phyloP scores from a whole-genome alignment of 2,797 vertebrate species.

The Lacerta agilis region DNA sequence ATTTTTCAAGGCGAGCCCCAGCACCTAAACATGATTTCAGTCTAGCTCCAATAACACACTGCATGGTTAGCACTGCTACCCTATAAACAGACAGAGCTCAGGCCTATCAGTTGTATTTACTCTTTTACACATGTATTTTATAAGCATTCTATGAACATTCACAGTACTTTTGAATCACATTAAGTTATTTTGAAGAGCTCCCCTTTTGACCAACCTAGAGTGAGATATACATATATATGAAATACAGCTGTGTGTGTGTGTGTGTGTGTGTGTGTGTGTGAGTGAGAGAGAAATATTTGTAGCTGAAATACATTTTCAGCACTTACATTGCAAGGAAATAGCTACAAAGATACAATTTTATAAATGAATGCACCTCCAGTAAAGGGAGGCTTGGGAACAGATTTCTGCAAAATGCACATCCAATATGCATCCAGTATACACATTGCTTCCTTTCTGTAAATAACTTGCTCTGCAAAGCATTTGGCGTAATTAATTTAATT shows the following conservation, averaged over 20 bases:
- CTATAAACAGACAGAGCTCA: neutral
- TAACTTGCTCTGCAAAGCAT: neutral
- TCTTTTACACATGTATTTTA: neutral
- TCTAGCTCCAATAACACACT: neutral
- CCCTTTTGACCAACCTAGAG: neutral
- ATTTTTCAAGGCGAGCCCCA: neutral
- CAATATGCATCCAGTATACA: neutral
- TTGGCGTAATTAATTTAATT: slow-evolving; percentile 20
- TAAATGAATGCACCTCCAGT: slow-evolving; percentile 10
- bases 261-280: too few relatives aligned
- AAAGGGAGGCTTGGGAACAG: neutral
- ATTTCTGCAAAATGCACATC: neutral
- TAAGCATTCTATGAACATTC: neutral
- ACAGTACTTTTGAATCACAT: neutral
- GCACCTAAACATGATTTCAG: neutral
- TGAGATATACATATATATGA: neutral
- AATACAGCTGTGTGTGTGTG: neutral
- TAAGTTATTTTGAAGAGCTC: neutral
- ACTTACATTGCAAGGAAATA: neutral
- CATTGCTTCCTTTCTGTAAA: neutral
- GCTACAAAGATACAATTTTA: neutral
- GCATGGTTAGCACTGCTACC: neutral
- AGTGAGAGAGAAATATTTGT: neutral
- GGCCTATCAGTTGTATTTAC: neutral
- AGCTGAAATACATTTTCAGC: neutral